Evolutionary conservation across 1,140 invertebrate genomes (phyloP).

Genomic region (Littorina saxatilis): DNA sequence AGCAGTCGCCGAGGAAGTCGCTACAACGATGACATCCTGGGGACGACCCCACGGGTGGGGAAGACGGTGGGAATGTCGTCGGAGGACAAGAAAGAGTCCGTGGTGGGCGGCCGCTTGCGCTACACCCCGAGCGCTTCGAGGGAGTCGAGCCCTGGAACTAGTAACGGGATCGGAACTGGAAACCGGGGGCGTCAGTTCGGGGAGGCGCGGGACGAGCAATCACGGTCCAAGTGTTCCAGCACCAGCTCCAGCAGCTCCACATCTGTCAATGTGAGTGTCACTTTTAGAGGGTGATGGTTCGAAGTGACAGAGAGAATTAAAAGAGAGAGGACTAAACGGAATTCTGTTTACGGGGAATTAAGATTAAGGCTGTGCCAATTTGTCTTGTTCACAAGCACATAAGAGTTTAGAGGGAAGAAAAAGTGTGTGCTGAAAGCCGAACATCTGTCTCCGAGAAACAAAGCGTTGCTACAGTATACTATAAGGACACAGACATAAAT

Average conservation of each 20-base stretch:
- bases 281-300: no score
- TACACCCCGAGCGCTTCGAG: slow-evolving; percentile 42
- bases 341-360: no score
- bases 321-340: no score
- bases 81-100: slow-evolving; percentile 30
- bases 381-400: no score
- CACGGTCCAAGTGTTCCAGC: slow-evolving; percentile 26
- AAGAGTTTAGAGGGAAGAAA: no score
- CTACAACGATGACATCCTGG: slow-evolving; percentile 19
- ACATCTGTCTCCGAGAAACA: no score
- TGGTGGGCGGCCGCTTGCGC: not conserved
- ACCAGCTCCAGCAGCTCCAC: slow-evolving; percentile 56
- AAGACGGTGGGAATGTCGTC: not conserved
- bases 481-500: no score
- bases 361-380: no score
- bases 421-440: no score
- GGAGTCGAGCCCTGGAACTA: slow-evolving; percentile 40
- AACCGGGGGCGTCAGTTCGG: not conserved
- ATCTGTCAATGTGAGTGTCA: slow-evolving; percentile 38
- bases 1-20: slow-evolving; percentile 26
- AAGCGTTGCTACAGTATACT: no score
- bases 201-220: not conserved
- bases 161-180: not conserved
- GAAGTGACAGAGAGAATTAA: no score
- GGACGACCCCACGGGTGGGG: not conserved